Conservation (phyloP, 2,797 vertebrate genomes). For the Microctenopoma steveboyesi region DNA sequence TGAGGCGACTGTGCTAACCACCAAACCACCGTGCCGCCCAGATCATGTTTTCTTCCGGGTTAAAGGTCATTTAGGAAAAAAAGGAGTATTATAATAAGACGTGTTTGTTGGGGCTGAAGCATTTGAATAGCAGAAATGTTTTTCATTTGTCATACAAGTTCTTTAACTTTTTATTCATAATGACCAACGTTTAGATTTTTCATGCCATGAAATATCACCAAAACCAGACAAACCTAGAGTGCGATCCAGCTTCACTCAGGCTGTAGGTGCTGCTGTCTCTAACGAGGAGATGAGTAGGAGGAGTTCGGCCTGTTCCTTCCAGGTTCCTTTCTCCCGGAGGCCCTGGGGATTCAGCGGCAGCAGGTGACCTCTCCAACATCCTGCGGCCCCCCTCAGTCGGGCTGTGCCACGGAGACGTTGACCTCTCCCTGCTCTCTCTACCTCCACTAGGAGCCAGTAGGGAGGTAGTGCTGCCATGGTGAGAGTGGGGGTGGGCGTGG, state of each 20-base stretch:
- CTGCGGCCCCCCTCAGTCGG: constrained; percentile 90
- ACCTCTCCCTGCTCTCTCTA: constrained; percentile 79
- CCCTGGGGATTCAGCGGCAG: constrained; percentile 86
- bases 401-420: constrained; percentile 92
- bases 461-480: constrained; percentile 88
- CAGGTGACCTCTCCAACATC: constrained; percentile 85
- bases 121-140: too few relatives aligned
- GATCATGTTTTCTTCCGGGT: too few relatives aligned
- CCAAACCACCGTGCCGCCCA: too few relatives aligned
- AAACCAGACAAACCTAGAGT: constrained; percentile 87
- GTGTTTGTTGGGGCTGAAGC: too few relatives aligned
- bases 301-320: constrained; percentile 83
- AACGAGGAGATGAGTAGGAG: constrained; percentile 90
- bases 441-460: constrained; percentile 85
- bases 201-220: not conserved
- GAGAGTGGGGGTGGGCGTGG: constrained; percentile 74
- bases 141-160: too few relatives aligned
- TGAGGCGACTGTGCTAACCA: too few relatives aligned
- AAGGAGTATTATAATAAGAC: too few relatives aligned
- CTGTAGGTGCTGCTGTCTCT: constrained; percentile 95
- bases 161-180: constrained; percentile 10
- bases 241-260: constrained; percentile 90
- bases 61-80: too few relatives aligned
- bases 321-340: constrained; percentile 83
- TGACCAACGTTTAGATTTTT: not conserved